Evolutionary conservation across 2,113 vertebrate species (phyloP).

Genomic region (Cephalopholis sonnerati): DNA sequence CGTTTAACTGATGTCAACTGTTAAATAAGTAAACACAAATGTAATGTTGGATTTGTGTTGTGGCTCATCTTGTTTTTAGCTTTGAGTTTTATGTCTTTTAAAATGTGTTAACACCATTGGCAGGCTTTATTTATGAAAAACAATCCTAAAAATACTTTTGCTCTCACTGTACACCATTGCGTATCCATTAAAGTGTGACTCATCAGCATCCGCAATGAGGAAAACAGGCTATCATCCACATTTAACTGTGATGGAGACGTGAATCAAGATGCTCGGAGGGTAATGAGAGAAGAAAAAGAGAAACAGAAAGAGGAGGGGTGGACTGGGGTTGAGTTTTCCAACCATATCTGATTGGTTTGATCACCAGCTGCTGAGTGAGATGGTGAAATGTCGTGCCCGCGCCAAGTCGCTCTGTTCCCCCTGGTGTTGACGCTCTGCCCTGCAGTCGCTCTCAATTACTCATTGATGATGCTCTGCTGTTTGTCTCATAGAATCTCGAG

Average conservation of each 20-base stretch:
- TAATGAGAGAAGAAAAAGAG: slow-evolving; percentile 52
- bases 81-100: background rate
- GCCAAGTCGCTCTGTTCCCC: slow-evolving; percentile 62
- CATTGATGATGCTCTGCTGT: slow-evolving; percentile 66
- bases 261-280: slow-evolving; percentile 48
- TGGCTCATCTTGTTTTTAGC: background rate
- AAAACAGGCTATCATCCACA: slow-evolving; percentile 33
- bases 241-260: slow-evolving; percentile 55
- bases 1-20: background rate
- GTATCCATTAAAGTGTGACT: slow-evolving; percentile 46
- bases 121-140: background rate
- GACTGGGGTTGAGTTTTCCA: slow-evolving; percentile 36
- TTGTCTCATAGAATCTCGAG: slow-evolving; percentile 44
- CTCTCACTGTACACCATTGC: background rate
- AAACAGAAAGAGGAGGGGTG: background rate
- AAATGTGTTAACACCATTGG: background rate
- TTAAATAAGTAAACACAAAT: slow-evolving; percentile 40
- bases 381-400: slow-evolving; percentile 57
- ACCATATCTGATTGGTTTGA: slow-evolving; percentile 74
- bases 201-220: slow-evolving; percentile 31
- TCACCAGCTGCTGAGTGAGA: slow-evolving; percentile 78
- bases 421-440: slow-evolving; percentile 57
- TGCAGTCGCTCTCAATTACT: slow-evolving; percentile 71
- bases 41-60: background rate
- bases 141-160: slow-evolving; percentile 2